Evolutionary conservation across 2,113 vertebrate species (phyloP), one percentile per base, ranked within the genome.

Genomic region (Oriolus oriolus): DNA sequence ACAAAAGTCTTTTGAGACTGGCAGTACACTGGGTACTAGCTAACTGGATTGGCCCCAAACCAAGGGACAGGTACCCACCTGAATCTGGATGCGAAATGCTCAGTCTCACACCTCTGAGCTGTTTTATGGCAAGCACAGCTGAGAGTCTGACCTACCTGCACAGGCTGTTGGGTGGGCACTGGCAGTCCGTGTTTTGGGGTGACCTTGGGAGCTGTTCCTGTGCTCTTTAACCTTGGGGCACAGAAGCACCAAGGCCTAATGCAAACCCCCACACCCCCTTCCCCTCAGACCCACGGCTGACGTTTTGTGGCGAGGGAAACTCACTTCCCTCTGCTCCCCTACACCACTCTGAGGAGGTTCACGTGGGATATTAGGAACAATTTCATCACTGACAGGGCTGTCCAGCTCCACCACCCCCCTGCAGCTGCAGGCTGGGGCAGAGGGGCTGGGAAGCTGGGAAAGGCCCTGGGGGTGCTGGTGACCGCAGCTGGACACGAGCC

Each of bases 61-160:
- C 11, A 50, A 57, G 11, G 8, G 31, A 21, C 10, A 3, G 3
- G 10, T 21, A 44, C 5, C 1, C 9, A 19, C 7, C 9, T 28
- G 22, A 59, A 26, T 54, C 52, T 33, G 41, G n/a, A 11, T 31
- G 19, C 27, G 31, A 45, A 57, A 45, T 33, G 45, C 2, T 8
- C 9, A 13, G 2, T 44, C 45, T 68, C 28, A 22, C 44, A 45
- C 27, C 5, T 69, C 14, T 35, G 23, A 60, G 18, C 15, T 47
- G 2, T 39, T 59, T 33, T 16, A 10, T 33, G 23, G 4, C n/a
- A 50, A 41, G 26, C 16, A 16, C 19, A 33, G 16, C 9, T n/a
- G 0, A 1, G 1, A 54, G 18, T 19, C 47, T 53, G 53, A 27
- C 3, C 26, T 6, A 23, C 10, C 13, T 3, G 4, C 17, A 18